phyloP scores from a whole-genome alignment of 2,113 vertebrate genomes.

The Sorex araneus region DNA sequence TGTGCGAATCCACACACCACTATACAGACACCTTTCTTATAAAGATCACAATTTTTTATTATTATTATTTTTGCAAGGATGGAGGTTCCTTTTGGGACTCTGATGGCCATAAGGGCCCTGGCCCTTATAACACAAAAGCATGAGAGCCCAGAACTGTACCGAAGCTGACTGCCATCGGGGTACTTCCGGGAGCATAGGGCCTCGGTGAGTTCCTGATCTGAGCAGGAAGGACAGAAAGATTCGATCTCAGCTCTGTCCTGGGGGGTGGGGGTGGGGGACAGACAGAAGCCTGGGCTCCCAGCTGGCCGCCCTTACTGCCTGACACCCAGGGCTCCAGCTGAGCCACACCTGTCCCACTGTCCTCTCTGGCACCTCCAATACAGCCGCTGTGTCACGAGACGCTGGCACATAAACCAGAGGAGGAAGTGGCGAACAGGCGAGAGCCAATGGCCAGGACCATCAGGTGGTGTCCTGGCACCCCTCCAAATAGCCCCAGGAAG shows the following conservation, averaged over 20 bases:
- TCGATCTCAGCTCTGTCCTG: background rate
- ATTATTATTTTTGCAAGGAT: too few species aligned
- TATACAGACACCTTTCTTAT: too few species aligned
- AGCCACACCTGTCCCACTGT: constrained; percentile 1
- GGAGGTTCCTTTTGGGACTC: too few species aligned
- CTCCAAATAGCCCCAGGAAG: constrained; percentile 78
- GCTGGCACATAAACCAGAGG: constrained; percentile 11
- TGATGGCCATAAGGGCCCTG: too few species aligned
- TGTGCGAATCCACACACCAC: background rate
- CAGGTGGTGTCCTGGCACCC: constrained; percentile 31
- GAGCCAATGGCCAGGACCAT: constrained; percentile 41
- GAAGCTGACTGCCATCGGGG: background rate
- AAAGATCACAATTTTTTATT: too few species aligned
- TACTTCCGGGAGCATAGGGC: background rate
- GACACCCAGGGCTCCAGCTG: background rate
- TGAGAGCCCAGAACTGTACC: too few species aligned
- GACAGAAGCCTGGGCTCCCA: background rate
- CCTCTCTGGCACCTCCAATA: constrained; percentile 52
- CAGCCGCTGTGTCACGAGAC: constrained; percentile 40
- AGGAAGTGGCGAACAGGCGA: constrained; percentile 72
- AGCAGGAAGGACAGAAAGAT: background rate
- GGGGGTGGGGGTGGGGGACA: background rate
- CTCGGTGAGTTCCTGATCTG: background rate
- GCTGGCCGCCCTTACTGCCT: background rate
- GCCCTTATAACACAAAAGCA: too few species aligned